phyloP scores from a whole-genome alignment of 2,113 vertebrate genomes.

The Dasypus novemcinctus region DNA sequence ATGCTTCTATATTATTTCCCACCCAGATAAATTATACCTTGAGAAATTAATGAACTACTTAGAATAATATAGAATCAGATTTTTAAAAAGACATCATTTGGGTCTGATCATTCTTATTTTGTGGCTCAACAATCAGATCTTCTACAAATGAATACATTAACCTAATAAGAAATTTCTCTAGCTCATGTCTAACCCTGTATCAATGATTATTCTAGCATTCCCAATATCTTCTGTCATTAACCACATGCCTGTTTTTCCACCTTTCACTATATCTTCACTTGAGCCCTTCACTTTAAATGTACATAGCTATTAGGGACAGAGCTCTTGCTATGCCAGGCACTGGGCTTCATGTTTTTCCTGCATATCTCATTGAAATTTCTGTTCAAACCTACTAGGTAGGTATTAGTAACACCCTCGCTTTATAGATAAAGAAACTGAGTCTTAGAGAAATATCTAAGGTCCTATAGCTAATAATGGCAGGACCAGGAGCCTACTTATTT shows the following conservation, averaged over 20 bases:
- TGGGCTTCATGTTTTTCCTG: background rate
- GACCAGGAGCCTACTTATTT: background rate
- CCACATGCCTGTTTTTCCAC: background rate
- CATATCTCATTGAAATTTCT: background rate
- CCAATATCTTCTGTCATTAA: background rate
- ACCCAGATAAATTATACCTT: background rate
- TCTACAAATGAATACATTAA: background rate
- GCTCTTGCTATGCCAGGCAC: background rate
- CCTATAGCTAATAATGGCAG: background rate
- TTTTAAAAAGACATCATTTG: background rate
- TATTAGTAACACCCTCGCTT: background rate
- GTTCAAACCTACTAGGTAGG: background rate
- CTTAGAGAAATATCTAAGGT: background rate
- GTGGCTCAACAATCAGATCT: background rate
- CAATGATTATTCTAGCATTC: background rate
- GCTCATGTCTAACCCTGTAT: background rate
- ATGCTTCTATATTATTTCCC: background rate
- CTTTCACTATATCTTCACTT: background rate
- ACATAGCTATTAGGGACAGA: background rate
- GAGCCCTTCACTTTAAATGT: background rate
- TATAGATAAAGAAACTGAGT: background rate
- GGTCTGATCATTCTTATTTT: background rate
- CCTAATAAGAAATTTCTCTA: background rate
- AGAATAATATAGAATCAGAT: background rate
- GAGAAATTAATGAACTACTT: background rate